Base-by-base conservation (phyloP, 1,140 invertebrate species). In the Bombus haemorrhoidalis region DNA sequence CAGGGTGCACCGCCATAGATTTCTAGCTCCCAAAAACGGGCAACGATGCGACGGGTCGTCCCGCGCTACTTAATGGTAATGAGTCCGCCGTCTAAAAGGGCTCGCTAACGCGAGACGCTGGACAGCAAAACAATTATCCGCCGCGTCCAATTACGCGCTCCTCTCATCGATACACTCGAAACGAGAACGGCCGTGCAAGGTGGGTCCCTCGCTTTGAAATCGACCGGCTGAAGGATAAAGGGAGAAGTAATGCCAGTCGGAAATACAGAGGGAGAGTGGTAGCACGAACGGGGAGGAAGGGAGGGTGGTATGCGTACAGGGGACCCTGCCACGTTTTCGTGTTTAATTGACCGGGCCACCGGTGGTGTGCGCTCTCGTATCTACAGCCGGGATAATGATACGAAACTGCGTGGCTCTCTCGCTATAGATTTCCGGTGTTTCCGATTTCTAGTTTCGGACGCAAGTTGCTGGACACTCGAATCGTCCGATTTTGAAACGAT, bases 131-230 rank as follows among this genome's bases (percentile, higher is more conserved):
- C 85, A 88, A 88, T 89, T 89, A 89, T 87, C 87, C 87, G 81
- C 85, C 87, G 83, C 83, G 83, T 88, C 88, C 88, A 89, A 89
- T 89, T 89, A 89, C 86, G 87, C 86, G 75, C 41, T 79, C 74
- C 62, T 79, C 74, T 79, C 84, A 77, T 89, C 88, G 87, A 88
- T 86, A 86, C 71, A 83, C 81, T 81, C 84, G 71, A 76, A 76
- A 86, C 28, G 72, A 68, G 73, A 72, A 69, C 53, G 57, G 34
- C 15, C 12, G 69, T 28, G 77, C 59, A 85, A 80, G 76, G 66
- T 72, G 53, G 76, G 37, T n/a, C 25, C 2, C 34, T 25, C 57
- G 57, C 85, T 77, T 86, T 86, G 85, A 71, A 78, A 86, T 74
- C 62, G 62, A 83, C 64, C 69, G 74, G 39, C 28, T 15, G 47